Conservation (phyloP, 2,113 vertebrate genomes). For the Epinephelus fuscoguttatus region DNA sequence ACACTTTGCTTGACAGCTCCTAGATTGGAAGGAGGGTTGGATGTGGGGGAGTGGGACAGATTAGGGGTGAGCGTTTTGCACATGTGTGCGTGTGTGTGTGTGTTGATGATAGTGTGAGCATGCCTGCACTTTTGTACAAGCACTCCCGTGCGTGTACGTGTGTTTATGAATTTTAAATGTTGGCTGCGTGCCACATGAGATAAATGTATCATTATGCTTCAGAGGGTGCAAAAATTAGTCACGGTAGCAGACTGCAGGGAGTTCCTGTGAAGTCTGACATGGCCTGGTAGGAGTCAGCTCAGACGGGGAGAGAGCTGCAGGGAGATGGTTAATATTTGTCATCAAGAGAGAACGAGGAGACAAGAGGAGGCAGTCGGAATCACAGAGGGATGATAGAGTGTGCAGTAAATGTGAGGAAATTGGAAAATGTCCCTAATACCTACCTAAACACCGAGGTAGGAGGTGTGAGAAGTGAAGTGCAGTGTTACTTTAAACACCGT, state of each 20-base stretch:
- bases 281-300: slow-evolving; percentile 34
- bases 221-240: slow-evolving; percentile 72
- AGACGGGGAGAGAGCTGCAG: slow-evolving; percentile 20
- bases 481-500: neutral
- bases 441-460: neutral
- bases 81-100: slow-evolving; percentile 7
- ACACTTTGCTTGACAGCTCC: slow-evolving; percentile 50
- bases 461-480: neutral
- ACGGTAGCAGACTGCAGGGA: slow-evolving; percentile 55
- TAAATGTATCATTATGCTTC: slow-evolving; percentile 72
- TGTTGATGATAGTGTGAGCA: slow-evolving; percentile 5
- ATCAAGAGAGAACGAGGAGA: neutral
- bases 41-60: slow-evolving; percentile 9
- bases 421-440: neutral
- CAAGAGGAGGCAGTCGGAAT: neutral
- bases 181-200: slow-evolving; percentile 49
- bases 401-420: neutral
- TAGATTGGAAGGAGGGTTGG: slow-evolving; percentile 38
- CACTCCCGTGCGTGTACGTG: neutral
- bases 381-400: neutral
- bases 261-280: slow-evolving; percentile 38
- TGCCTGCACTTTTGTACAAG: slow-evolving; percentile 26
- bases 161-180: slow-evolving; percentile 50
- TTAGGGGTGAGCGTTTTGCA: slow-evolving; percentile 40
- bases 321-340: slow-evolving; percentile 43